Conservation (phyloP, 2,113 vertebrate species). For the Dunckerocampus dactyliophorus region DNA sequence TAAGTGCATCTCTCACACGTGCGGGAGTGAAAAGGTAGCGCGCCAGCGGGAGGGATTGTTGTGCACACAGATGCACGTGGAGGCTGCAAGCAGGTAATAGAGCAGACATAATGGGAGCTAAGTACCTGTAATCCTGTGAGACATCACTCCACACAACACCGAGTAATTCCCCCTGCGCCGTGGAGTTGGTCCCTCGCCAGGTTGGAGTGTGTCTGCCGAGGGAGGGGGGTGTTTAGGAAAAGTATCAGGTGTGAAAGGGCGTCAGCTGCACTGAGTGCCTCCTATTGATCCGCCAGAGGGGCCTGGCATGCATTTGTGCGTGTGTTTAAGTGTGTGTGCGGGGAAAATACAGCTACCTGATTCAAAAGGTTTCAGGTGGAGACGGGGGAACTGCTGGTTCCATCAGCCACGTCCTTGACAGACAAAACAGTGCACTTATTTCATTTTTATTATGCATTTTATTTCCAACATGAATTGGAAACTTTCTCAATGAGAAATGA, state of each 20-base stretch:
- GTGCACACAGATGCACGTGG: slow-evolving; percentile 68
- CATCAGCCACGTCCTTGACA: too few species aligned
- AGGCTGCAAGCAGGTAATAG: slow-evolving; percentile 80
- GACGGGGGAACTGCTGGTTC: too few species aligned
- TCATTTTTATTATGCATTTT: too few species aligned
- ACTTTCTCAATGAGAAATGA: too few species aligned
- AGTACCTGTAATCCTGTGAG: slow-evolving; percentile 95
- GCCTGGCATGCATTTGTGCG: slow-evolving; percentile 6
- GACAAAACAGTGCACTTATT: too few species aligned
- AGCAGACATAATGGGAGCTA: slow-evolving; percentile 90
- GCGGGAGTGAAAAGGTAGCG: slow-evolving; percentile 61
- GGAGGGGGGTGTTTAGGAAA: slow-evolving; percentile 38
- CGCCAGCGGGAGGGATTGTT: slow-evolving; percentile 54
- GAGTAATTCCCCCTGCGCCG: slow-evolving; percentile 80
- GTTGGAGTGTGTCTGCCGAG: slow-evolving; percentile 42
- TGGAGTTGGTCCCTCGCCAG: slow-evolving; percentile 75
- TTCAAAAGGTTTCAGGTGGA: slow-evolving; percentile 36
- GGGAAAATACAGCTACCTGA: slow-evolving; percentile 65
- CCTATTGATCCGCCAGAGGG: slow-evolving; percentile 81
- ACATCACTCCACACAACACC: slow-evolving; percentile 79
- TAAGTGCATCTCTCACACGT: slow-evolving; percentile 30
- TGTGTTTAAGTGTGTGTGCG: slow-evolving; percentile 23
- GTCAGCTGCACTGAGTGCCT: slow-evolving; percentile 80
- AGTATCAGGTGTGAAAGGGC: slow-evolving; percentile 80
- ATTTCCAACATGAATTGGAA: too few species aligned